These are phyloP conservation scores for Oreochromis aureus DNA, from an alignment of 2,113 vertebrate species.

Conservation along the genomic window DNA sequence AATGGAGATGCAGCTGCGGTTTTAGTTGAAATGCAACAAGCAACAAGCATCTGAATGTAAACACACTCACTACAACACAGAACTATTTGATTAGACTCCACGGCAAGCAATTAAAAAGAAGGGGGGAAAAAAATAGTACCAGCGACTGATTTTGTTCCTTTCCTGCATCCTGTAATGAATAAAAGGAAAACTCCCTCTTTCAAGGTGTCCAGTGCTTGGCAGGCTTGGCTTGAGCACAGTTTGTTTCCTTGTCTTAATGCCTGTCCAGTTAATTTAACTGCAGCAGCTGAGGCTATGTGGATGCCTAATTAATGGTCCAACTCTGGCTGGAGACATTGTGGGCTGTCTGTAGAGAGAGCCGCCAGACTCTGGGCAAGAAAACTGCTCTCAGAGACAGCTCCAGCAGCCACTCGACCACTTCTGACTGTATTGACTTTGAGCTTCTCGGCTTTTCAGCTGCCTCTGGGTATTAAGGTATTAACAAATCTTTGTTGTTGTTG, in stretches of 20 bases:
- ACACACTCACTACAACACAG: not conserved
- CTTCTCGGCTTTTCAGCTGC: not conserved
- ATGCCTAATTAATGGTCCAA: constrained; percentile 20
- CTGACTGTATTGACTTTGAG: not conserved
- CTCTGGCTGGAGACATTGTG: not conserved
- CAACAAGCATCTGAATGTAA: not conserved
- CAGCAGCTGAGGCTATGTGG: not conserved
- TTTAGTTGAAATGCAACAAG: not conserved
- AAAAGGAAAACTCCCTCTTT: not conserved
- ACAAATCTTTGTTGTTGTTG: not conserved
- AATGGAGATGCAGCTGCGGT: not conserved
- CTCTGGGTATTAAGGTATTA: not conserved
- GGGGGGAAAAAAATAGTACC: not conserved
- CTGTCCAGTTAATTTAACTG: constrained; percentile 19
- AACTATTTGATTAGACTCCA: constrained; percentile 3
- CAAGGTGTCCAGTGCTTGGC: not conserved
- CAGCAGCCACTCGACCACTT: not conserved
- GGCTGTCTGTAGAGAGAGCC: not conserved
- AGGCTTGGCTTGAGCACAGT: not conserved
- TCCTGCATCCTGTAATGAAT: not conserved
- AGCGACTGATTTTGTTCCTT: not conserved
- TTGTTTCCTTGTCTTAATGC: constrained; percentile 24
- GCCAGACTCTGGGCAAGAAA: not conserved
- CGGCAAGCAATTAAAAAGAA: constrained; percentile 28
- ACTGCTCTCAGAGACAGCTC: not conserved